Percentiles rank a stretch among this genome's conserved stretches.
phyloP scores from a whole-genome alignment of 2,113 vertebrate genomes.

The Uria lomvia region DNA sequence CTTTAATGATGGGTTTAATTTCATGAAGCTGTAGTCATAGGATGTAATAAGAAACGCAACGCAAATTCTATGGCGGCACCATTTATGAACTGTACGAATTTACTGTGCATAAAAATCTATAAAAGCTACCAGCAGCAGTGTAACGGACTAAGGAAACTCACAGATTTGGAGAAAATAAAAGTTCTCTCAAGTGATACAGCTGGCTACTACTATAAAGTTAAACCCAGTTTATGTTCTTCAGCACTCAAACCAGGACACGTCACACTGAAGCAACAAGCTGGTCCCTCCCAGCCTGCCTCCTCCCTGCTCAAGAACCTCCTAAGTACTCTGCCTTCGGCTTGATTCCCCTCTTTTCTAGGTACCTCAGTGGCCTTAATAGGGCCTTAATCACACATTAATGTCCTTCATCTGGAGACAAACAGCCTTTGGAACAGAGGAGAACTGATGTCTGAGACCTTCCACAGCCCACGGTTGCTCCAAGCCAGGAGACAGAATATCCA shows the following conservation, averaged over 20 bases:
- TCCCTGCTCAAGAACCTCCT: background rate
- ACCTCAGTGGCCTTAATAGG: background rate
- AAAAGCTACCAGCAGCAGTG: background rate
- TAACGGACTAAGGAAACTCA: background rate
- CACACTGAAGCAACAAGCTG: background rate
- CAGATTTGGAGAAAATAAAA: background rate
- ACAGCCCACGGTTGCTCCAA: background rate
- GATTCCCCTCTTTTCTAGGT: background rate
- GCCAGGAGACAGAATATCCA: background rate
- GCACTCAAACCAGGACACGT: background rate
- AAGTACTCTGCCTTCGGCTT: accelerated
- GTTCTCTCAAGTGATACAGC: background rate
- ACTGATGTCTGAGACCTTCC: background rate
- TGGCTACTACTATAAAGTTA: background rate
- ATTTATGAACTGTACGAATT: background rate
- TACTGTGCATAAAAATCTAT: background rate
- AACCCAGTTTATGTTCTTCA: background rate
- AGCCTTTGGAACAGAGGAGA: background rate
- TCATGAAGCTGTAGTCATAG: conserved; percentile 2
- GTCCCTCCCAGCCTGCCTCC: background rate
- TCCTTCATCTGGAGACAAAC: background rate
- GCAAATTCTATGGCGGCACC: background rate
- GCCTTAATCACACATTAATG: background rate
- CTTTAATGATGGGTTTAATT: background rate
- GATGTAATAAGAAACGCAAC: background rate